Evolutionary conservation across 2,113 vertebrate species (phyloP), one percentile per base, ranked within the genome.

Genomic region (Pavo muticus): DNA sequence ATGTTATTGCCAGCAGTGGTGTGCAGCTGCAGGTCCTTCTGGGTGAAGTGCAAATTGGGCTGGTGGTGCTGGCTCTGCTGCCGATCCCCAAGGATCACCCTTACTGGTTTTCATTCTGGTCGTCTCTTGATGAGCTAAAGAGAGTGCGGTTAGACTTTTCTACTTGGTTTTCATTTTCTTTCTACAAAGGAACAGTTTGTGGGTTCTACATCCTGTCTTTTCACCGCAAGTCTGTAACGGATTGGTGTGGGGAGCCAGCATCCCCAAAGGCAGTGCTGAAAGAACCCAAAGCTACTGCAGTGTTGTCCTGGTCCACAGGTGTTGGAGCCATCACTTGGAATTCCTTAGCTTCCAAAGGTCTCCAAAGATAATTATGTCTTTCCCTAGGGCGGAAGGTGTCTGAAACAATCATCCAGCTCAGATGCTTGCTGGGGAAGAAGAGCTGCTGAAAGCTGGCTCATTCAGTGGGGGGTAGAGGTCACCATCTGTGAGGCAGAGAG

Each of bases 81-180:
- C 84, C 63, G 37, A 5, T 16, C 71, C 44, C 35, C 32, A 57
- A 65, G 65, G 39, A 77, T 84, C 32, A 72, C n/a, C 20, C 47
- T 71, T 61, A 25, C 56, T 52, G 70, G 37, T 39, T 77, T 56
- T 4, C 44, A 71, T 88, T 61, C 79, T 73, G 27, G 37, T 64
- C 0, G 2, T 72, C 42, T 94, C 76, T 73, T 72, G 73, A 40
- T 0, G 1, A 93, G 64, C 57, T 91, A 0, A 1, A 80, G 59
- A 37, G 20, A 0, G 1, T 91, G 95, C 77, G 95, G 94, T 95
- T 93, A 95, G 95, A 87, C 60, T 91, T 90, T 92, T 90, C 44
- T 88, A 7, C 88, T 96, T 88, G 96, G 94, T 95, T 96, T 95
- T 92, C 42, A 72, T 88, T 96, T 94, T 91, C 92, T 94, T 94